phyloP scores from a whole-genome alignment of 2,888 invertebrate genomes.

The Ophion slaviceki region DNA sequence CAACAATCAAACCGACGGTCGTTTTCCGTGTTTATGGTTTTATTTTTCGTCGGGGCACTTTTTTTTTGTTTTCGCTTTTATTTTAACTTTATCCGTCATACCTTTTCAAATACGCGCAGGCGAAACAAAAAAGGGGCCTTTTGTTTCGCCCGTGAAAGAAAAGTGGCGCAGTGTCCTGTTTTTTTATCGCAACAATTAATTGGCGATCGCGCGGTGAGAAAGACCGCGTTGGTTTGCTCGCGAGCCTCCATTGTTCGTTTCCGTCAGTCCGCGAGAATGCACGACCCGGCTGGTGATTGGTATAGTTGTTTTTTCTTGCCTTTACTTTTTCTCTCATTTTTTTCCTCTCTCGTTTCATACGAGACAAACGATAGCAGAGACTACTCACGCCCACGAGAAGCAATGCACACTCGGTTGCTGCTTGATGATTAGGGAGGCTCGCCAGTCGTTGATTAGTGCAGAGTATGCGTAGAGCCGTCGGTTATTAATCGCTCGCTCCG shows the following conservation, averaged over 20 bases:
- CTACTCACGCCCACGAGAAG: neutral
- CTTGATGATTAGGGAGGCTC: constrained; percentile 4
- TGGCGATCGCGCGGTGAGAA: neutral
- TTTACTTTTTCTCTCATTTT: neutral
- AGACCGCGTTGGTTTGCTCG: neutral
- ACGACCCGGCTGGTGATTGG: neutral
- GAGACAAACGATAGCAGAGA: constrained; percentile 1
- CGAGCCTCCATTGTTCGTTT: neutral
- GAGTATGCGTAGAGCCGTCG: neutral
- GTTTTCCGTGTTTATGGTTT: too few species aligned
- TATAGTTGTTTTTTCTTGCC: neutral
- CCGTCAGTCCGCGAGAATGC: neutral
- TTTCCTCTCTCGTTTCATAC: neutral
- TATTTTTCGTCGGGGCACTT: too few species aligned
- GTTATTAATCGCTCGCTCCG: neutral
- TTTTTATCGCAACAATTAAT: neutral
- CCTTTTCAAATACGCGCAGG: too few species aligned
- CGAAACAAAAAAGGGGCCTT: too few species aligned
- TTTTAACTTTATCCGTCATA: too few species aligned
- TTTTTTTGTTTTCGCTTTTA: too few species aligned
- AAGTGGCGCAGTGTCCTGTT: neutral
- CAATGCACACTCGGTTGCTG: constrained; percentile 9
- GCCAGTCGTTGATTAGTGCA: neutral
- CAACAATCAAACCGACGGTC: too few species aligned
- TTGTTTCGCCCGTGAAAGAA: too few species aligned